Evolutionary conservation across 2,113 vertebrate species (phyloP).

Genomic region (Salvelinus namaycush): DNA sequence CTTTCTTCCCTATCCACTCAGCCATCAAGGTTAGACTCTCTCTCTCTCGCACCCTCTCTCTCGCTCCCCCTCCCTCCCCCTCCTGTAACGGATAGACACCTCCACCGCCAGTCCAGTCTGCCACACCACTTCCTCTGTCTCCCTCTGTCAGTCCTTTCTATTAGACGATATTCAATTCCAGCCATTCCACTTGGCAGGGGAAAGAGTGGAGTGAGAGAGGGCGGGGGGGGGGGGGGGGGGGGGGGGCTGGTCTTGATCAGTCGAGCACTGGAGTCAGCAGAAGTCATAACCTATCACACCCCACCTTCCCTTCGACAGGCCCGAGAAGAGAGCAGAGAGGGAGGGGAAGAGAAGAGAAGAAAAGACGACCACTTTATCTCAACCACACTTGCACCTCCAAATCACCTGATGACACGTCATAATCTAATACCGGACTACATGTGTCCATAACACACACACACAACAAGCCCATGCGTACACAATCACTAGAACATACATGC

Average conservation of each 20-base stretch:
- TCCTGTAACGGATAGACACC: too few relatives aligned
- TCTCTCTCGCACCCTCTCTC: too few relatives aligned
- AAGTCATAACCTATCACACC: not conserved
- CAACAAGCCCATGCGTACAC: not conserved
- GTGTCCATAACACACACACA: not conserved
- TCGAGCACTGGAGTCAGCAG: slow-evolving; percentile 3
- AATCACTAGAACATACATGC: not conserved
- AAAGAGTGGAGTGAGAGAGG: too few relatives aligned
- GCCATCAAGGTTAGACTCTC: too few relatives aligned
- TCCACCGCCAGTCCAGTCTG: too few relatives aligned
- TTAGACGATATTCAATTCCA: not conserved
- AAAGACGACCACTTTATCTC: not conserved
- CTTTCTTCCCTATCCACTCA: too few relatives aligned
- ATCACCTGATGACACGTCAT: not conserved
- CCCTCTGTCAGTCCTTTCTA: not conserved
- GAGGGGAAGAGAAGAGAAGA: not conserved
- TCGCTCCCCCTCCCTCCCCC: too few relatives aligned
- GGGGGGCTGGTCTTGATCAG: not conserved
- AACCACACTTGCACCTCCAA: not conserved
- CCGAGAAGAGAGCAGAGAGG: not conserved
- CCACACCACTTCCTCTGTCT: not conserved
- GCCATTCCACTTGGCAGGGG: not conserved
- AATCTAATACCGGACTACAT: not conserved
- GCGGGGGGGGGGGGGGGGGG: not conserved
- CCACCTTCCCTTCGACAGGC: not conserved